These are phyloP conservation scores for Amorpha juglandis DNA, from an alignment of 2,888 invertebrate species.

Conservation along the genomic window DNA sequence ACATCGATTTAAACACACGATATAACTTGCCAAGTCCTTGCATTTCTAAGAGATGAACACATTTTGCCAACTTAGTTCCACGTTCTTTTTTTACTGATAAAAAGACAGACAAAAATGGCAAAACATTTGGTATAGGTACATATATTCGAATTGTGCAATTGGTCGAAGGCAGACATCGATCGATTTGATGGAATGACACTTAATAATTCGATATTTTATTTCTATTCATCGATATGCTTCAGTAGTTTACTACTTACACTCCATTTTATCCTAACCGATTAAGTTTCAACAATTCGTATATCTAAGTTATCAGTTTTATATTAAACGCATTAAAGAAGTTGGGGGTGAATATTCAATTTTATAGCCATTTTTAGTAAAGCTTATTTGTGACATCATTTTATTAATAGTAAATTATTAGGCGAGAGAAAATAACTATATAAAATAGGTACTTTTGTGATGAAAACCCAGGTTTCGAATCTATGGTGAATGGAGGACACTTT, in stretches of 20 bases:
- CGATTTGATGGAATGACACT: slow-evolving; percentile 18
- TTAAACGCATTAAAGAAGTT: not conserved
- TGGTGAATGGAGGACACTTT: not conserved
- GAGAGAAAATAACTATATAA: slow-evolving; percentile 3
- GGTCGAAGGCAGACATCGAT: slow-evolving; percentile 21
- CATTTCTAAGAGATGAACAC: slow-evolving; percentile 40
- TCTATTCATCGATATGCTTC: slow-evolving; percentile 23
- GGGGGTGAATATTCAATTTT: not conserved
- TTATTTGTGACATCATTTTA: slow-evolving; percentile 14
- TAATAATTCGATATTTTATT: slow-evolving; percentile 33
- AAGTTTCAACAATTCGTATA: not conserved
- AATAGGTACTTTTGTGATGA: not conserved
- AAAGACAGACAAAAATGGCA: slow-evolving; percentile 28
- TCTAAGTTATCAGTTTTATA: not conserved
- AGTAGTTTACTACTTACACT: slow-evolving; percentile 4
- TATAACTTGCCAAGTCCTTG: slow-evolving; percentile 31
- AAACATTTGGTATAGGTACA: not conserved
- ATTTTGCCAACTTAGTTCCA: slow-evolving; percentile 25
- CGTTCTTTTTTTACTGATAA: slow-evolving; percentile 23
- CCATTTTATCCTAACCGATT: not conserved
- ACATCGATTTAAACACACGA: slow-evolving; percentile 6
- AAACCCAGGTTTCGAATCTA: no score
- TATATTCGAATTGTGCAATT: slow-evolving; percentile 19
- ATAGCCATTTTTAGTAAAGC: slow-evolving; percentile 10
- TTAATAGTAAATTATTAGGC: slow-evolving; percentile 23